A percentile compares a stretch with the other conserved stretches of the same genome.
Evolutionary conservation across 2,797 vertebrate species (phyloP).

Genomic region (Sebastolobus alascanus): DNA sequence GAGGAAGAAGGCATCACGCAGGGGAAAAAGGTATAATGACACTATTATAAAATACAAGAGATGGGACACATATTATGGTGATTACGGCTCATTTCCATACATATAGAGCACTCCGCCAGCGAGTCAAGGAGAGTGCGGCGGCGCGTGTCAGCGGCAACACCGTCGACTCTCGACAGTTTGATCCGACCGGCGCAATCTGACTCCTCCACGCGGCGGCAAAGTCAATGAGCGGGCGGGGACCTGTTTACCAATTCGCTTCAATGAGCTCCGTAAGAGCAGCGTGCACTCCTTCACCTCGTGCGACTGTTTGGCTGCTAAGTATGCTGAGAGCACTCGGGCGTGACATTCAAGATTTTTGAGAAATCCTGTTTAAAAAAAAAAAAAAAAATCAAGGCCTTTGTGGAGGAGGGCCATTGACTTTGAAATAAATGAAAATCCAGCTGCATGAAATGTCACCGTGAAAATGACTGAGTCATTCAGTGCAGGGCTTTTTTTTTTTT

Average conservation of each 20-base stretch:
- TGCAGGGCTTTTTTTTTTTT: background rate
- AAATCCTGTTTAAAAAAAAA: constrained; percentile 53
- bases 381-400: constrained; percentile 51
- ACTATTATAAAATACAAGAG: constrained; percentile 78
- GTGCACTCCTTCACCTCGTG: constrained; percentile 61
- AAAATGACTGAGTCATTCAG: constrained; percentile 27
- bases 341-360: constrained; percentile 69
- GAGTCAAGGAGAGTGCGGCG: constrained; percentile 78
- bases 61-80: constrained; percentile 81
- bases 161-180: constrained; percentile 53
- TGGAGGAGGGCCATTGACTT: constrained; percentile 65
- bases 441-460: constrained; percentile 45
- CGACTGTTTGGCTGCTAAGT: constrained; percentile 57
- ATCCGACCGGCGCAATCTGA: constrained; percentile 57
- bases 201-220: constrained; percentile 64
- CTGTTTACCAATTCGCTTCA: constrained; percentile 73
- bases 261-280: constrained; percentile 54
- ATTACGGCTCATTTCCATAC: constrained; percentile 86
- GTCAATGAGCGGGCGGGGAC: constrained; percentile 73
- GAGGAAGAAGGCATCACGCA: constrained; percentile 29
- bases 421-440: constrained; percentile 59
- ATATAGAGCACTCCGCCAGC: constrained; percentile 77
- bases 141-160: constrained; percentile 60
- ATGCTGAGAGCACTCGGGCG: constrained; percentile 58
- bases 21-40: constrained; percentile 63